Evolutionary conservation across 2,888 invertebrate genomes (phyloP).

Genomic region (Melieria picta): DNA sequence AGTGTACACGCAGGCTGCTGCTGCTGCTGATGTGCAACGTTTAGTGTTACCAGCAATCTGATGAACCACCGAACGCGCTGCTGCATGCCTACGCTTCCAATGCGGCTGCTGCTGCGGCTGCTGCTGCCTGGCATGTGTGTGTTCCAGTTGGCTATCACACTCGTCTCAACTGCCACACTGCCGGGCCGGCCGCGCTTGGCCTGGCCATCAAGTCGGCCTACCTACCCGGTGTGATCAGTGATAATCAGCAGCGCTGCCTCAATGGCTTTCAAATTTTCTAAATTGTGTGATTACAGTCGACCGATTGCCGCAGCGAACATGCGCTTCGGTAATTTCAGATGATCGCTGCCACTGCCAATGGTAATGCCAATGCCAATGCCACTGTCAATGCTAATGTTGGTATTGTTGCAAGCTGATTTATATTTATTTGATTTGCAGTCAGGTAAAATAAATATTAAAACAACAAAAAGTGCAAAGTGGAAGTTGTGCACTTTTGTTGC

Average conservation of each 20-base stretch:
- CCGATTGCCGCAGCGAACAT: neutral
- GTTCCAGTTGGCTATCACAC: too few relatives aligned
- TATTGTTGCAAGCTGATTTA: too few relatives aligned
- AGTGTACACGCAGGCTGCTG: constrained; percentile 15
- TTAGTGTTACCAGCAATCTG: constrained; percentile 19
- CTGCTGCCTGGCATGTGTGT: too few relatives aligned
- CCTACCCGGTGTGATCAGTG: constrained; percentile 26
- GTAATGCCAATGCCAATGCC: too few relatives aligned
- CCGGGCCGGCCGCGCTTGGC: neutral
- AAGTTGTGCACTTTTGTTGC: too few relatives aligned
- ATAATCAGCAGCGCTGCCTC: constrained; percentile 19
- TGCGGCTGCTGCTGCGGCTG: neutral
- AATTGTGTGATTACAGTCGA: constrained; percentile 24
- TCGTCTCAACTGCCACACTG: too few relatives aligned
- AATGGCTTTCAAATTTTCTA: constrained; percentile 29
- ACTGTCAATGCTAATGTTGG: too few relatives aligned
- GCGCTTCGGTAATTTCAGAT: too few relatives aligned
- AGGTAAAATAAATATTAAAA: too few relatives aligned
- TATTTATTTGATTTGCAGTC: too few relatives aligned
- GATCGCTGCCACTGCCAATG: too few relatives aligned
- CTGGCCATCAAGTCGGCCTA: constrained; percentile 15
- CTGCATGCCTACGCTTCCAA: neutral
- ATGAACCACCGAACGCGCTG: neutral
- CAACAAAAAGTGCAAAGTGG: too few relatives aligned
- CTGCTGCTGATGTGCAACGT: constrained; percentile 12